Percentiles rank a stretch among this genome's conserved stretches.
Evolutionary conservation across 2,797 vertebrate species (phyloP).

Genomic region (Erithacus rubecula): DNA sequence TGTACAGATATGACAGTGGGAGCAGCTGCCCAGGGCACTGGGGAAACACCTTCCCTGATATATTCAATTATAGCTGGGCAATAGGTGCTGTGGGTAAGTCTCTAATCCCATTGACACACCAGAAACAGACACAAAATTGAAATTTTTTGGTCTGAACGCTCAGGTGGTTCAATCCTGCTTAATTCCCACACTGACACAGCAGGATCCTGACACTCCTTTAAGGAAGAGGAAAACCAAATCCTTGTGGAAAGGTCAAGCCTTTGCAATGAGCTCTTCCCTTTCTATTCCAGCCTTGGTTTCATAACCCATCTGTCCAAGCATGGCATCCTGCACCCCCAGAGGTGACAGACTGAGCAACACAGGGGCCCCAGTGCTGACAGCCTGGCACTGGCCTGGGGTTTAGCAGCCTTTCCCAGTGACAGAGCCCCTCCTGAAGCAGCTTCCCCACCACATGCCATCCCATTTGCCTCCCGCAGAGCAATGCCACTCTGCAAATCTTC

Average conservation of each 20-base stretch:
- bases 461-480: background rate
- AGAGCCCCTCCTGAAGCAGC: background rate
- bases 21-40: background rate
- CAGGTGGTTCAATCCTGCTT: background rate
- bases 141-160: background rate
- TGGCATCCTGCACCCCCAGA: fast-evolving
- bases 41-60: background rate
- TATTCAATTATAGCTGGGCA: background rate
- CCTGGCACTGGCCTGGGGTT: fast-evolving
- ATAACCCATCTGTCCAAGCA: fast-evolving
- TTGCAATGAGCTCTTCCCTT: background rate
- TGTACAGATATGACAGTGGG: no score
- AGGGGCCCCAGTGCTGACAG: fast-evolving
- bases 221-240: background rate
- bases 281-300: background rate
- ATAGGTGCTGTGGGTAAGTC: background rate
- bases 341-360: fast-evolving
- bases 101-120: background rate
- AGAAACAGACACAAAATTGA: background rate
- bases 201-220: background rate
- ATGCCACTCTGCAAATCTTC: background rate
- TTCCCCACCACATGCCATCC: background rate
- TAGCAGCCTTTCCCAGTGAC: background rate
- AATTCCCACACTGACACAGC: background rate
- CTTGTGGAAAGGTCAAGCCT: background rate